These are phyloP conservation scores for Poeciliopsis turneri DNA, from an alignment of 2,797 vertebrate species.

Conservation along the genomic window DNA sequence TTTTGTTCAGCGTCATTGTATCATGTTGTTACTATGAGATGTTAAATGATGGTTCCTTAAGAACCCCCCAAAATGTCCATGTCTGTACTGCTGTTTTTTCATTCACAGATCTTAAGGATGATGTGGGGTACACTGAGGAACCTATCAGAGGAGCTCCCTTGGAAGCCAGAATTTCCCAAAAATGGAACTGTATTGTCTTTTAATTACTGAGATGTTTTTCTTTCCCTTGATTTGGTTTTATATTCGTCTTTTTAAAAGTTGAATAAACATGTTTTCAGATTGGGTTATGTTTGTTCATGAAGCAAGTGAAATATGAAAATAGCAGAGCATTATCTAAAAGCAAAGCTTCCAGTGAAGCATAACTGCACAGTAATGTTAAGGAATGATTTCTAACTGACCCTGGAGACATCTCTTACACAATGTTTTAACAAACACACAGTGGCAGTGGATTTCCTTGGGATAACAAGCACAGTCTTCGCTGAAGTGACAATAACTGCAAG, in stretches of 20 bases:
- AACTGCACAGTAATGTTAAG: background rate
- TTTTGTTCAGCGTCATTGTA: background rate
- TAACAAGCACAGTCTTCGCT: background rate
- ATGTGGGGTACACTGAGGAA: background rate
- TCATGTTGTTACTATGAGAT: background rate
- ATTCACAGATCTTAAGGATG: background rate
- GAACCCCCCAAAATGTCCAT: background rate
- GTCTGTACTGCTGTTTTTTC: background rate
- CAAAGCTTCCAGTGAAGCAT: background rate
- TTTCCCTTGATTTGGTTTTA: conserved; percentile 30
- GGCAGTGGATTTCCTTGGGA: too few species aligned
- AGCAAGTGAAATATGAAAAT: background rate
- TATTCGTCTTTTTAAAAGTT: conserved; percentile 13
- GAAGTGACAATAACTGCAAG: background rate
- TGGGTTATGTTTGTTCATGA: background rate
- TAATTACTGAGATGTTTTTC: conserved; percentile 11
- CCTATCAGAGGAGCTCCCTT: background rate
- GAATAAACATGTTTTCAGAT: conserved; percentile 26
- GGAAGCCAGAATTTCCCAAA: background rate
- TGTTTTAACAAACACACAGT: too few species aligned
- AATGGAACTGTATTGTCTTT: background rate
- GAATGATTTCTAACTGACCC: background rate
- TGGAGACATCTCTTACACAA: too few species aligned
- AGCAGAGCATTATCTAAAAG: background rate
- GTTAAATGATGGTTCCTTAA: background rate